phyloP scores from a whole-genome alignment of 2,888 invertebrate species.

The Argyra leucocephala region DNA sequence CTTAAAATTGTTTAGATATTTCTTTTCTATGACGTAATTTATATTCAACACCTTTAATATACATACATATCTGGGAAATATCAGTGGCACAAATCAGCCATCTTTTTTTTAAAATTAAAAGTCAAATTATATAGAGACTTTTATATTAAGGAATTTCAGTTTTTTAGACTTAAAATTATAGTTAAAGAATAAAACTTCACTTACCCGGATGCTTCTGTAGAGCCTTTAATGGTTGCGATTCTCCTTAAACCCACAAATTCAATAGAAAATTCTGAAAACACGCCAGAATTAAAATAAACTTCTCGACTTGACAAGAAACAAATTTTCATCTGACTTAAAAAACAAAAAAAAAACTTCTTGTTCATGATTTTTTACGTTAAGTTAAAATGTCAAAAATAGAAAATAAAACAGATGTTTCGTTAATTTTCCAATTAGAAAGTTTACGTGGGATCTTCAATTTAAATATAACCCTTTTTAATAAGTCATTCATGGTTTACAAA shows the following conservation, averaged over 20 bases:
- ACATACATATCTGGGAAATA: neutral
- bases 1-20: neutral
- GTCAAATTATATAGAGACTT: neutral
- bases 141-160: neutral
- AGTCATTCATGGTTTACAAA: too few relatives aligned
- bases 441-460: too few relatives aligned
- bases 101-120: neutral
- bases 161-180: neutral
- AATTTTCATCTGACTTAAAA: neutral
- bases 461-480: too few relatives aligned
- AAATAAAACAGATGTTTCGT: neutral
- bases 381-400: neutral
- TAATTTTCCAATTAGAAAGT: too few relatives aligned
- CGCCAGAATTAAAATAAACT: conserved; percentile 3
- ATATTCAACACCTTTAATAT: neutral
- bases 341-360: neutral
- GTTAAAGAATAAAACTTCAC: neutral
- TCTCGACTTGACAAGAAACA: conserved; percentile 4
- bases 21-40: neutral
- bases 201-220: conserved; percentile 25
- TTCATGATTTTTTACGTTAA: neutral
- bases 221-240: conserved; percentile 6
- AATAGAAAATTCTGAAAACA: neutral
- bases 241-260: neutral
- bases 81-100: neutral